A percentile compares a stretch with the other conserved stretches of the same genome.
These are phyloP conservation scores for Nemotelus nigrinus DNA, from an alignment of 2,888 invertebrate genomes.

Conservation along the genomic window DNA sequence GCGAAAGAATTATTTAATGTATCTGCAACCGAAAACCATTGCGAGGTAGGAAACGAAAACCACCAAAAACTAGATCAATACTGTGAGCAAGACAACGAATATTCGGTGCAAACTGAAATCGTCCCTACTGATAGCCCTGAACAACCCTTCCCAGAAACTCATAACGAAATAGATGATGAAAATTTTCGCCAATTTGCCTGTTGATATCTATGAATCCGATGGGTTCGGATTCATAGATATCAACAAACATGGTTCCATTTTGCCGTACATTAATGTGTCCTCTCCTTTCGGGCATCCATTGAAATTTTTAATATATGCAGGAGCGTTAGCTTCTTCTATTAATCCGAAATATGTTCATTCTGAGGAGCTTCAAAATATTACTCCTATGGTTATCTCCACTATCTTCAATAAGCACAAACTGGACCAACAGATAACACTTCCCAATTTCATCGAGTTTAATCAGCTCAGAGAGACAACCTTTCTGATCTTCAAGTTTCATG, in stretches of 20 bases:
- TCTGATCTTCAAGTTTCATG: conserved; percentile 29
- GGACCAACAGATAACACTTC: conserved; percentile 2
- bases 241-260: conserved; percentile 44
- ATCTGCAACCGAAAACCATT: too few relatives aligned
- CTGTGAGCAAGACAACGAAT: too few relatives aligned
- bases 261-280: conserved; percentile 47
- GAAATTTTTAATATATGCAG: conserved; percentile 44
- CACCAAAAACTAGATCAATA: too few relatives aligned
- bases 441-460: conserved; percentile 40
- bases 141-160: too few relatives aligned
- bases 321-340: conserved; percentile 25
- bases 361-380: background rate
- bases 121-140: too few relatives aligned
- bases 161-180: background rate
- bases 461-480: conserved; percentile 33
- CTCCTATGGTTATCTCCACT: conserved; percentile 2
- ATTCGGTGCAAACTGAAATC: too few relatives aligned
- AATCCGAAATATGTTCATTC: conserved; percentile 21
- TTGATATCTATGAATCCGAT: too few relatives aligned
- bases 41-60: too few relatives aligned
- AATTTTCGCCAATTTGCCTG: conserved; percentile 51
- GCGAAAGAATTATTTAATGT: too few relatives aligned
- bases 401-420: conserved; percentile 17
- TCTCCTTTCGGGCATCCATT: conserved; percentile 48
- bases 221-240: conserved; percentile 51